These are phyloP conservation scores for Aquatica leii DNA, from an alignment of 2,888 invertebrate genomes.

Conservation along the genomic window DNA sequence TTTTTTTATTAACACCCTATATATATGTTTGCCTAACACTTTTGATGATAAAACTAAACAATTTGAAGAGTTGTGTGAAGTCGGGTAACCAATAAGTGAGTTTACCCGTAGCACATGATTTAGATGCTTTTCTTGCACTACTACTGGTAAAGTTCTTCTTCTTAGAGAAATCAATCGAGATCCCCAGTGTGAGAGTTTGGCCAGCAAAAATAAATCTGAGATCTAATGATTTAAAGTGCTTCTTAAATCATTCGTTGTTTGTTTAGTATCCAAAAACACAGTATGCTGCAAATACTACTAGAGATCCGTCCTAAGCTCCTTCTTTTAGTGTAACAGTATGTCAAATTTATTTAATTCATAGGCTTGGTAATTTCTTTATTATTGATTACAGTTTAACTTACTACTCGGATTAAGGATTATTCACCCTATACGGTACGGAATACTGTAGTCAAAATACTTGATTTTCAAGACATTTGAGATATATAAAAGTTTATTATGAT, in stretches of 20 bases:
- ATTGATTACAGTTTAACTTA: too few relatives aligned
- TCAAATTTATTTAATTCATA: too few relatives aligned
- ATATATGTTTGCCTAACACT: conserved; percentile 2
- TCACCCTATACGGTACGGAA: too few relatives aligned
- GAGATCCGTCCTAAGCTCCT: not conserved
- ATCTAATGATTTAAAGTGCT: not conserved
- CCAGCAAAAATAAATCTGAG: not conserved
- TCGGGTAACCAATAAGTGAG: not conserved
- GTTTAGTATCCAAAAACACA: not conserved
- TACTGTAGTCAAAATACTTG: too few relatives aligned
- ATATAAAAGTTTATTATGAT: too few relatives aligned
- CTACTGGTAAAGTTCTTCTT: not conserved
- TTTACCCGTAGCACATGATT: not conserved
- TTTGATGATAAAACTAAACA: conserved; percentile 6
- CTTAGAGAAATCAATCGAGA: not conserved
- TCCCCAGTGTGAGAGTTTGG: not conserved
- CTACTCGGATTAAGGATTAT: too few relatives aligned
- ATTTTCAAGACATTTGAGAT: too few relatives aligned
- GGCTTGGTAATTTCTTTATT: too few relatives aligned
- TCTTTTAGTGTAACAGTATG: not conserved
- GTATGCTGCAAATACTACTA: not conserved
- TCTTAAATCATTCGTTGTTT: not conserved
- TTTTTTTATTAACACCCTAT: too few relatives aligned
- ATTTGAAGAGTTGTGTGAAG: conserved; percentile 1
- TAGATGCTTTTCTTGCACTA: not conserved